Percentiles rank a stretch among this genome's conserved stretches.
phyloP scores from a whole-genome alignment of 2,113 vertebrate genomes.

The Ornithorhynchus anatinus region DNA sequence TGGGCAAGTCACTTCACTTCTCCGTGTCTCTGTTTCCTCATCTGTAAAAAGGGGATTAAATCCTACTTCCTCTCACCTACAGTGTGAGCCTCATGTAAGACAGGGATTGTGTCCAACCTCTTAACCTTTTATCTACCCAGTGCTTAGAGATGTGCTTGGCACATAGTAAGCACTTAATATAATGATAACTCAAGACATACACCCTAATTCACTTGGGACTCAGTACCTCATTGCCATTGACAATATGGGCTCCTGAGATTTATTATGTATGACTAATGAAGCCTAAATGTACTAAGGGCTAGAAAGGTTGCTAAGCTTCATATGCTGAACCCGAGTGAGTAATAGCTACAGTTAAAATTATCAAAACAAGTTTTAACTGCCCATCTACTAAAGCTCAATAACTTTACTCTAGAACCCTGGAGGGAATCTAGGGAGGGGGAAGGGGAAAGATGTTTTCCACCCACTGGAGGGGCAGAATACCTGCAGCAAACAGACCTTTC shows the following conservation, averaged over 20 bases:
- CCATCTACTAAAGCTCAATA: background rate
- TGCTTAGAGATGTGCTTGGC: rapidly evolving
- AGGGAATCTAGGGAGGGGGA: too few relatives aligned
- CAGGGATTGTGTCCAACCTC: too few relatives aligned
- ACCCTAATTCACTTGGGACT: background rate
- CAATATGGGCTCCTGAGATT: background rate
- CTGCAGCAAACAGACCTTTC: background rate
- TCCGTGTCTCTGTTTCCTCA: too few relatives aligned
- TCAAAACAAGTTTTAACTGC: background rate
- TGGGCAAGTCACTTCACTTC: too few relatives aligned
- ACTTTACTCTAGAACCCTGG: background rate
- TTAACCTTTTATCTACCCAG: rapidly evolving
- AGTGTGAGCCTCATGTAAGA: too few relatives aligned
- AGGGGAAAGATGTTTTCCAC: background rate
- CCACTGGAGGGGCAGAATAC: background rate
- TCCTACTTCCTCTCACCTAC: too few relatives aligned
- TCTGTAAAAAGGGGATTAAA: too few relatives aligned
- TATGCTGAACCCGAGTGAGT: rapidly evolving
- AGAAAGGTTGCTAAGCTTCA: background rate
- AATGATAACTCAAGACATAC: too few relatives aligned
- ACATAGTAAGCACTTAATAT: background rate
- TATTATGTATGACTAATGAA: background rate
- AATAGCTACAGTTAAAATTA: conserved; percentile 2
- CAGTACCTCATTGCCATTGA: background rate
- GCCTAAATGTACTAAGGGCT: background rate